Base-by-base conservation (phyloP, 2,797 vertebrate genomes). In the Dendrocincla tyrannina region DNA sequence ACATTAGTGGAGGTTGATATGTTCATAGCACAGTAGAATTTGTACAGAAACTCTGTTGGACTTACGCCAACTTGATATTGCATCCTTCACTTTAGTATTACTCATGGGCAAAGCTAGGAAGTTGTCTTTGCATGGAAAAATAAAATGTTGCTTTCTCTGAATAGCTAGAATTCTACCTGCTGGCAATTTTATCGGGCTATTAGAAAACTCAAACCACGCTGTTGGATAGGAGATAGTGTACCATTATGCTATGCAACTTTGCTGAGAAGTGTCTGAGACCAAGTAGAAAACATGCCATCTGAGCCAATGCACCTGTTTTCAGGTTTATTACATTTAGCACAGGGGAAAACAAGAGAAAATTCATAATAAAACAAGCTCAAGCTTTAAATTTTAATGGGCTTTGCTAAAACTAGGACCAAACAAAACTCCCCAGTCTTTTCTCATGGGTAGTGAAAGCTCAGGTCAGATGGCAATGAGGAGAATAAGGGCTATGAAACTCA, bases 271-370 rank as follows among this genome's bases (percentile, higher is more conserved):
- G 41, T 79, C 56, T 82, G 77, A 93, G 44, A 80, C 44, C 59
- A 82, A 42, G 79, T 7, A 88, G 32, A 46, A 97, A 96, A 94
- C 78, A 80, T 2, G 27, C 66, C 67, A 67, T 4, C 22, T 3
- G 62, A 94, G 74, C 30, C 89, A 92, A 76, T 47, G 70, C 85
- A 96, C 94, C 88, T 95, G 91, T 77, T 96, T 62, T 68, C 58
- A 69, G 49, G 56, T 86, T 94, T 87, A 96, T 95, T 92, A 91
- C 72, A 30, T 69, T 68, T 72, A 94, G 69, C 55, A 76, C 62
- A 73, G 80, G 81, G 85, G 79, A 84, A 93, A 91, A 85, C 91
- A 79, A 60, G 49, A 96, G 24, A 91, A 59, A 72, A 53, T 35
- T 67, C 60, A 83, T 62, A 91, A 88, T 77, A 78, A 95, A 96